phyloP scores from a whole-genome alignment of 2,797 vertebrate species.

The Sebastes iracundus region DNA sequence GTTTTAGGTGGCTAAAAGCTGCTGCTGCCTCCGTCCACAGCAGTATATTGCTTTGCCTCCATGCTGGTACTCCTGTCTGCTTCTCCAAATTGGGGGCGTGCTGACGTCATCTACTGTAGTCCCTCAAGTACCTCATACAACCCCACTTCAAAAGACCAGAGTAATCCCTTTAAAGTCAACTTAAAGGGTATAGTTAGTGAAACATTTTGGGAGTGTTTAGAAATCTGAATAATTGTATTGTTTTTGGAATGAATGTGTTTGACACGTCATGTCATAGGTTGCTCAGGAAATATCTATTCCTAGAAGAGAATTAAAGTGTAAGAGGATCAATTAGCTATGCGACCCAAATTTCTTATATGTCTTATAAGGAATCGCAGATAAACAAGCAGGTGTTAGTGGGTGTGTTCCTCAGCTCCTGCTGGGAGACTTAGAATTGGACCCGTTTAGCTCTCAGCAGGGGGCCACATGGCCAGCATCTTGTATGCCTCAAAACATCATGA shows the following conservation, averaged over 20 bases:
- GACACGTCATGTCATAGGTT: not conserved
- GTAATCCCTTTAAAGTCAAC: too few species aligned
- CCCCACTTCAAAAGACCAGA: too few species aligned
- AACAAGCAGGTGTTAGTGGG: conserved; percentile 33
- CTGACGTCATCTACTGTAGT: too few species aligned
- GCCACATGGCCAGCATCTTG: not conserved
- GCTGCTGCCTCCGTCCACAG: too few species aligned
- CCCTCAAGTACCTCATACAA: too few species aligned
- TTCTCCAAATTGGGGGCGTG: too few species aligned
- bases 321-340: conserved; percentile 33
- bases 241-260: not conserved
- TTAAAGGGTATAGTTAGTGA: not conserved
- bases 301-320: not conserved
- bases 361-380: conserved; percentile 19
- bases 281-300: conserved; percentile 12
- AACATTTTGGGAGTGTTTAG: not conserved
- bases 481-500: not conserved
- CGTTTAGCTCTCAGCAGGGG: conserved; percentile 18
- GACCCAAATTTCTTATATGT: not conserved
- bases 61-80: too few species aligned
- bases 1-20: too few species aligned
- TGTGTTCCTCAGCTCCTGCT: conserved; percentile 19
- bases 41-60: too few species aligned
- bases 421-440: conserved; percentile 15
- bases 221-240: not conserved